Percentiles rank a stretch among this genome's conserved stretches.
These are phyloP conservation scores for Gastracanthus pulcherrimus DNA, from an alignment of 2,888 invertebrate species.

Conservation along the genomic window DNA sequence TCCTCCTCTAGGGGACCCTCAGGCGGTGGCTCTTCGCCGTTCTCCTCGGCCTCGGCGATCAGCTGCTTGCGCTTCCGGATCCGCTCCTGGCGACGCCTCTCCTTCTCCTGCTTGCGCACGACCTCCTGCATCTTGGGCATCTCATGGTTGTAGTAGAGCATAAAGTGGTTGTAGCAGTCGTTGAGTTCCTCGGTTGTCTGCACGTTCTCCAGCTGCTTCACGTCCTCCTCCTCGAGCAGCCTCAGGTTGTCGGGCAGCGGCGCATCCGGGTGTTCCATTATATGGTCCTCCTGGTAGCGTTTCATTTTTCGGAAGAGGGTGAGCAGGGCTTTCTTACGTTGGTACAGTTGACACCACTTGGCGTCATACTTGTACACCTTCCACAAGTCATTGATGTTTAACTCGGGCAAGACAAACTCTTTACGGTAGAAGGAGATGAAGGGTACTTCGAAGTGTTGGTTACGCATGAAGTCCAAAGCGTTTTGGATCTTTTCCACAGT, in stretches of 20 bases:
- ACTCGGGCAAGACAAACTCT: constrained; percentile 96
- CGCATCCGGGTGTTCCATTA: constrained; percentile 85
- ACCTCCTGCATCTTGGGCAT: constrained; percentile 90
- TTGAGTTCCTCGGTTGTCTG: constrained; percentile 94
- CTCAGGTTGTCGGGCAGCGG: constrained; percentile 87
- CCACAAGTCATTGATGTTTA: constrained; percentile 98
- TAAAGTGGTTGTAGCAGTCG: constrained; percentile 96
- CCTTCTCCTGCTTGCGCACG: constrained; percentile 83
- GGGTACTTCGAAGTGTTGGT: constrained; percentile 96
- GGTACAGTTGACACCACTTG: constrained; percentile 94
- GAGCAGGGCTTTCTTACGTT: constrained; percentile 89
- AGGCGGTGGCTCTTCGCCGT: constrained; percentile 81
- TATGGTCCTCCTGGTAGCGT: constrained; percentile 89
- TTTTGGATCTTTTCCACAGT: constrained; percentile 93
- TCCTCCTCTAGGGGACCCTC: constrained; percentile 81
- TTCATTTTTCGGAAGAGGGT: constrained; percentile 94
- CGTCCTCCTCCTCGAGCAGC: constrained; percentile 89
- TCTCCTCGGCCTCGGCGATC: constrained; percentile 82
- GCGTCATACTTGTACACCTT: constrained; percentile 97
- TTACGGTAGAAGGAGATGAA: constrained; percentile 99
- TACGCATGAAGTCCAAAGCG: constrained; percentile 96
- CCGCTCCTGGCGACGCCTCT: constrained; percentile 81
- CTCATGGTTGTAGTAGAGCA: constrained; percentile 93
- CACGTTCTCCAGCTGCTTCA: constrained; percentile 86
- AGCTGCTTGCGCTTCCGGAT: constrained; percentile 76